Conservation (phyloP, 2,797 vertebrate genomes). For the Microcaecilia unicolor region DNA sequence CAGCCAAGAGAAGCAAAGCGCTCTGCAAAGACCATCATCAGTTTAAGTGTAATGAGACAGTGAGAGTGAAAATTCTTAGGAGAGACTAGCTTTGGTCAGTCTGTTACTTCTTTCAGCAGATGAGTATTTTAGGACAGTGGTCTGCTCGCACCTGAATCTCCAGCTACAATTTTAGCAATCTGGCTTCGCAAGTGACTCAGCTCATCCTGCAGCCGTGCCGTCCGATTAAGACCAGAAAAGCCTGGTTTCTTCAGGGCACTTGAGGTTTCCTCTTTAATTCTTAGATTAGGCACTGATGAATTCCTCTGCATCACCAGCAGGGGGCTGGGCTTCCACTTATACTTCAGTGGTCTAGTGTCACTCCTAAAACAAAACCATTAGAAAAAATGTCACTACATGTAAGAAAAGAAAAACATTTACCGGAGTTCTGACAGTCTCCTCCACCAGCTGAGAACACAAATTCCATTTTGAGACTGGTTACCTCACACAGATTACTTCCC, state of each 20-base stretch:
- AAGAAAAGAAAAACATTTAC: too few species aligned
- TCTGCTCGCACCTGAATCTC: conserved; percentile 62
- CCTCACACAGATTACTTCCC: too few species aligned
- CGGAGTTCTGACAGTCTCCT: too few species aligned
- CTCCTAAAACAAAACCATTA: conserved; percentile 54
- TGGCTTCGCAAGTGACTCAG: conserved; percentile 86
- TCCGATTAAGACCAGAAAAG: conserved; percentile 81
- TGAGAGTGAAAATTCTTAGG: too few species aligned
- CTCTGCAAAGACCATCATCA: too few species aligned
- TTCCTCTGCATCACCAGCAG: conserved; percentile 92
- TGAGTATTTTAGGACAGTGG: background rate
- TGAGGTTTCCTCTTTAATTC: conserved; percentile 83
- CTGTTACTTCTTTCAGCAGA: too few species aligned
- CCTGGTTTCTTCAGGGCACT: conserved; percentile 86
- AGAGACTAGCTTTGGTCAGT: too few species aligned
- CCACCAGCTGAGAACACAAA: too few species aligned
- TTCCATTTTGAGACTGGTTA: too few species aligned
- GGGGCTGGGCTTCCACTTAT: conserved; percentile 93
- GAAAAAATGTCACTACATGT: conserved; percentile 5
- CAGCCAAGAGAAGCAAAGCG: too few species aligned
- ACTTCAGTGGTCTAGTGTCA: conserved; percentile 83
- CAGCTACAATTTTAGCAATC: conserved; percentile 88
- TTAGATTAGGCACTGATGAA: conserved; percentile 92
- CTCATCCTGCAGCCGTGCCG: conserved; percentile 90
- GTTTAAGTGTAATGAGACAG: too few species aligned